phyloP scores from a whole-genome alignment of 2,888 invertebrate species.

The Dendrolimus pini region DNA sequence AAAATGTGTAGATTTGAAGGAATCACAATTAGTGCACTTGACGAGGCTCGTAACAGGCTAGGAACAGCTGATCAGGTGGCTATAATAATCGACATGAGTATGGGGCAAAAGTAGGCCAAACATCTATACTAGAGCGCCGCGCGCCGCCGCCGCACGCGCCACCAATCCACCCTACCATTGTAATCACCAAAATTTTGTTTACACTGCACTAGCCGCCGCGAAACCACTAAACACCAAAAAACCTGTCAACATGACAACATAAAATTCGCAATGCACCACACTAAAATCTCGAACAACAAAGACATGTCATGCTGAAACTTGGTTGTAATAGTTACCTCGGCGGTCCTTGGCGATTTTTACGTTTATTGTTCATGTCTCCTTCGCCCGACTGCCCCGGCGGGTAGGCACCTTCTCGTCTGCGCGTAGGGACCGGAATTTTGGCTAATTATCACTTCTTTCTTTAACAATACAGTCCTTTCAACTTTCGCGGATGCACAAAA shows the following conservation, averaged over 20 bases:
- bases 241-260: slow-evolving; percentile 53
- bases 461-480: slow-evolving; percentile 77
- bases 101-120: slow-evolving; percentile 70
- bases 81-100: slow-evolving; percentile 69
- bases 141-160: slow-evolving; percentile 46
- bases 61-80: slow-evolving; percentile 71
- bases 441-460: slow-evolving; percentile 75
- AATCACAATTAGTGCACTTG: slow-evolving; percentile 30
- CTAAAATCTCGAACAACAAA: slow-evolving; percentile 56
- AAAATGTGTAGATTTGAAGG: slow-evolving; percentile 5
- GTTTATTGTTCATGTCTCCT: slow-evolving; percentile 87
- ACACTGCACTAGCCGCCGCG: slow-evolving; percentile 46
- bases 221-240: slow-evolving; percentile 33
- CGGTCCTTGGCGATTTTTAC: slow-evolving; percentile 88
- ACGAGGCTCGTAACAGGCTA: slow-evolving; percentile 41
- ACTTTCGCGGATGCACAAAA: slow-evolving; percentile 77
- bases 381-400: slow-evolving; percentile 80
- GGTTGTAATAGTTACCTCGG: slow-evolving; percentile 78
- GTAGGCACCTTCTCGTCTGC: slow-evolving; percentile 87
- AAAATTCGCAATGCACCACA: slow-evolving; percentile 45
- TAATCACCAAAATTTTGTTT: slow-evolving; percentile 54
- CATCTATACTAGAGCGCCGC: slow-evolving; percentile 53
- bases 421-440: slow-evolving; percentile 93
- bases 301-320: slow-evolving; percentile 65
- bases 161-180: slow-evolving; percentile 25